These are phyloP conservation scores for Gortyna flavago DNA, from an alignment of 2,888 invertebrate species.

Conservation along the genomic window DNA sequence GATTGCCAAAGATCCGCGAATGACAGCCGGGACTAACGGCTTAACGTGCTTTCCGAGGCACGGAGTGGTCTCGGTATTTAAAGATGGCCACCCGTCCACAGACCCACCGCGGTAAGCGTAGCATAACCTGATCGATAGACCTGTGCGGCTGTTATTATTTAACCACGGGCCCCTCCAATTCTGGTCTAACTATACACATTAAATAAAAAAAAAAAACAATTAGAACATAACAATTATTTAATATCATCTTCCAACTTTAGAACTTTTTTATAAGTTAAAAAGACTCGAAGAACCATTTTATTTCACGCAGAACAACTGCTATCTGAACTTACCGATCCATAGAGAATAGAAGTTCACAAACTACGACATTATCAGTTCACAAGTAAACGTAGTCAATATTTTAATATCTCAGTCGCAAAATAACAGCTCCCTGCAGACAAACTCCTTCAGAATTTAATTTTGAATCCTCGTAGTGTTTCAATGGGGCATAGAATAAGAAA, in stretches of 20 bases:
- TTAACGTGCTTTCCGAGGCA: too few species aligned
- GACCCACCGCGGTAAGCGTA: too few species aligned
- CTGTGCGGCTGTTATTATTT: too few species aligned
- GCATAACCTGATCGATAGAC: too few species aligned
- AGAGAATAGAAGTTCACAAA: constrained; percentile 46
- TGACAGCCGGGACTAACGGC: too few species aligned
- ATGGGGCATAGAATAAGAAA: constrained; percentile 21
- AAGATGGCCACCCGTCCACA: too few species aligned
- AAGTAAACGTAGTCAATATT: constrained; percentile 44
- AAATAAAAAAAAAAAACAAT: too few species aligned
- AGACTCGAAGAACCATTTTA: neutral
- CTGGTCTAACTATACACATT: too few species aligned
- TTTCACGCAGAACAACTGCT: constrained; percentile 1
- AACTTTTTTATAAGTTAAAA: neutral
- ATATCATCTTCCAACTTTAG: neutral
- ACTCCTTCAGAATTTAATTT: constrained; percentile 59
- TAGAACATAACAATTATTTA: neutral
- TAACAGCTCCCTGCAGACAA: constrained; percentile 41
- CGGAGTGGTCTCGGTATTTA: too few species aligned
- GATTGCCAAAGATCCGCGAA: too few species aligned
- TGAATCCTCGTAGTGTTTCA: constrained; percentile 50
- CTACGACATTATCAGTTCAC: constrained; percentile 28
- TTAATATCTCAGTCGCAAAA: constrained; percentile 39
- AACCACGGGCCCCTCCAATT: too few species aligned
- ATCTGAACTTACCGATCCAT: neutral